phyloP scores from a whole-genome alignment of 2,888 invertebrate genomes.

The Melinopterus prodromus region DNA sequence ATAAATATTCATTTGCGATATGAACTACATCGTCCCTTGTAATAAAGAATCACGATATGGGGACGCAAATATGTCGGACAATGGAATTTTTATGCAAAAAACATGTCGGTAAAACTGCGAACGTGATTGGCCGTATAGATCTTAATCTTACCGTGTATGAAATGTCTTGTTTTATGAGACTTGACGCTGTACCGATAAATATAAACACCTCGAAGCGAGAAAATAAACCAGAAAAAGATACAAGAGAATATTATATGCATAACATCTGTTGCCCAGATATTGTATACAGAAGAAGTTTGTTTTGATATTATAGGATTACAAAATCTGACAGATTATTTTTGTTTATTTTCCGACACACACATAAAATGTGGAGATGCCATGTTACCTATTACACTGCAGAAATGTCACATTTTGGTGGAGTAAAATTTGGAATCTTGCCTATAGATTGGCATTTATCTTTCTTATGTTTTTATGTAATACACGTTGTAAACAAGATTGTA shows the following conservation, averaged over 20 bases:
- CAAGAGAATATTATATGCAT: not conserved
- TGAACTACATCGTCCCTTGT: not conserved
- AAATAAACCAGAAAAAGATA: not conserved
- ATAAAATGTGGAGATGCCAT: too few species aligned
- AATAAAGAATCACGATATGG: not conserved
- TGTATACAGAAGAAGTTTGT: too few species aligned
- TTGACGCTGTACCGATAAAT: slow-evolving; percentile 31
- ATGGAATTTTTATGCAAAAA: slow-evolving; percentile 5
- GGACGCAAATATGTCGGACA: not conserved
- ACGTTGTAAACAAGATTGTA: too few species aligned
- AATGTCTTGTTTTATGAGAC: slow-evolving; percentile 36
- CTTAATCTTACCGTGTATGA: slow-evolving; percentile 28
- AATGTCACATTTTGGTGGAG: too few species aligned
- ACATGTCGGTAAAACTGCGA: not conserved
- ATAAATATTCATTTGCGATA: not conserved
- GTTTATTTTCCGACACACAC: too few species aligned
- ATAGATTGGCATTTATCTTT: too few species aligned
- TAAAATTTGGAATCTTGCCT: too few species aligned
- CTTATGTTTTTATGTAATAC: too few species aligned
- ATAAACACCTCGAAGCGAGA: not conserved
- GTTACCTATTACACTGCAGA: too few species aligned
- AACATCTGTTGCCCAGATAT: too few species aligned
- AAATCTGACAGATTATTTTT: too few species aligned
- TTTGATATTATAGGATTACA: too few species aligned
- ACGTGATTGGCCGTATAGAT: slow-evolving; percentile 26